Base-by-base conservation (phyloP, 2,888 invertebrate genomes). In the Spisula subtruncata region DNA sequence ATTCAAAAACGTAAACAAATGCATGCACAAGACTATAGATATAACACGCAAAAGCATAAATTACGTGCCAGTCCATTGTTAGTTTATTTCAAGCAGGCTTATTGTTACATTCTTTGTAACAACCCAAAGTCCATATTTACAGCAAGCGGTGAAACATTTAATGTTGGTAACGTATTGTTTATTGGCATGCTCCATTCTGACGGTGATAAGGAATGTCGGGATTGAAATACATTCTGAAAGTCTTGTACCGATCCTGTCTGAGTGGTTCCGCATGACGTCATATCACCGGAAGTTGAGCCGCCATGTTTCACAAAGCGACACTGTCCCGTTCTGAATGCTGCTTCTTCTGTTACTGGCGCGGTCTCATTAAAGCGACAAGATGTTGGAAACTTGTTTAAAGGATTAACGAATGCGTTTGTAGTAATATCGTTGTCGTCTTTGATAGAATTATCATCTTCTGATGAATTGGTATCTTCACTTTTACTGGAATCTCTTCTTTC, bases 401-500 rank as follows among this genome's bases (percentile, higher is more conserved):
- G 5, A 46, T 71, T 60, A 0, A 10, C 20, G 48, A 51, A 32
- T 35, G 29, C 16, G 25, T 71, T 20, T 25, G 25, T 1, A 71
- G 10, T 14, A 25, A 25, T 71, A 83, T 29, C 41, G 66, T 12
- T 83, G 66, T 41, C 71, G 71, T 71, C 71, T 71, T 85, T 48
- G 54, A 41, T 14, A 46, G 66, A 66, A 41, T 60, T 86, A 35
- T 83, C 87, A n/a, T 60, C 81, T 20, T 51, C 60, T 14, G 71
- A 35, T 41, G 25, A 16, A 35, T 75, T 35, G 20, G 29, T 32
- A 32, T 66, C 82, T 71, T 29, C 46, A 29, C 66, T 35, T 35
- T 51, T 83, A 54, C 82, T 88, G 0, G 81, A 85, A 48, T 88
- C 85, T 51, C 88, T 29, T 85, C 88, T 25, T 85, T 88, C 88